Percentiles rank a stretch among this genome's conserved stretches.
These are phyloP conservation scores for Meiosimyza platycephala DNA, from an alignment of 2,888 invertebrate species.

Conservation along the genomic window DNA sequence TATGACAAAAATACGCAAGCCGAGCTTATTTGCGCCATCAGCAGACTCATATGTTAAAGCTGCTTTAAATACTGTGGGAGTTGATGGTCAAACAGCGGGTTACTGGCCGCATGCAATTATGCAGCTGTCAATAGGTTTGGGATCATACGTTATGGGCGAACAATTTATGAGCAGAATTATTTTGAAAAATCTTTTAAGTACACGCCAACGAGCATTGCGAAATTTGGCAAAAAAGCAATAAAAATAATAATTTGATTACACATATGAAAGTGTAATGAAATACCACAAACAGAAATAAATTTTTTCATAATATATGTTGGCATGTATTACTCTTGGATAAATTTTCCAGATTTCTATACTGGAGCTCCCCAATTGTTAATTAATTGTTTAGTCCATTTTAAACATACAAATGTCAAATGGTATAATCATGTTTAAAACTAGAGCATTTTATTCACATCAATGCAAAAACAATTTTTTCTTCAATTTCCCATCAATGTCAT, in stretches of 20 bases:
- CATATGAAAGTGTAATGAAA: too few species aligned
- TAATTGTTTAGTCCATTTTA: too few species aligned
- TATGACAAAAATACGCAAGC: constrained; percentile 84
- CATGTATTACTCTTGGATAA: too few species aligned
- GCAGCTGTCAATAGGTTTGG: constrained; percentile 52
- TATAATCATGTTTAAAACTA: too few species aligned
- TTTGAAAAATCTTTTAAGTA: constrained; percentile 56
- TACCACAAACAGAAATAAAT: too few species aligned
- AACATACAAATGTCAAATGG: too few species aligned
- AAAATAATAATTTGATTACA: not conserved
- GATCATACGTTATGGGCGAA: constrained; percentile 54
- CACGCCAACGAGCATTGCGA: constrained; percentile 60
- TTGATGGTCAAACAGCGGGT: constrained; percentile 77
- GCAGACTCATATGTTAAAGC: constrained; percentile 78
- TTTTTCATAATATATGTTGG: too few species aligned
- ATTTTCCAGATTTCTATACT: too few species aligned
- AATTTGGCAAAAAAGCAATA: constrained; percentile 57
- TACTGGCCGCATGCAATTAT: constrained; percentile 71
- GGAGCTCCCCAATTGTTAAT: too few species aligned
- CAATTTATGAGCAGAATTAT: constrained; percentile 58
- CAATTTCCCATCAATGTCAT: too few species aligned
- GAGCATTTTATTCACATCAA: too few species aligned
- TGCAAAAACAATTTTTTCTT: too few species aligned
- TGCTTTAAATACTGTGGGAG: constrained; percentile 78
- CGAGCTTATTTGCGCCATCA: constrained; percentile 80